Percentiles rank a stretch among this genome's conserved stretches.
These are phyloP conservation scores for Nothobranchius furzeri DNA, from an alignment of 2,113 vertebrate genomes.

Conservation along the genomic window DNA sequence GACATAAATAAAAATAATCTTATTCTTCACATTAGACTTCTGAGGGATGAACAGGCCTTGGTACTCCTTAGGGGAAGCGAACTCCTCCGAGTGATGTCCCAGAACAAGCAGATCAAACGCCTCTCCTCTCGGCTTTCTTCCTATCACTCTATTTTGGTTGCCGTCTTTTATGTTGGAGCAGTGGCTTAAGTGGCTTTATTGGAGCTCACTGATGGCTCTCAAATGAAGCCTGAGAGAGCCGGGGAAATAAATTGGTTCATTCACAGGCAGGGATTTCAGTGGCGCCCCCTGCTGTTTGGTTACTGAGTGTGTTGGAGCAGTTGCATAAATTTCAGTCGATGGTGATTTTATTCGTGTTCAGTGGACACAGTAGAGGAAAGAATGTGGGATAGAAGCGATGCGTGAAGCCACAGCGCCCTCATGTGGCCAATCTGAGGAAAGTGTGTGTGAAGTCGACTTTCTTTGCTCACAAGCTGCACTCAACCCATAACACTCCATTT, in stretches of 20 bases:
- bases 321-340: slow-evolving; percentile 52
- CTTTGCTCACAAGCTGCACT: no score
- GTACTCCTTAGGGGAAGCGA: slow-evolving; percentile 36
- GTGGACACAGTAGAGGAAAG: slow-evolving; percentile 26
- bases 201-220: slow-evolving; percentile 67
- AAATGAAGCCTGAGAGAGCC: slow-evolving; percentile 57
- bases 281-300: slow-evolving; percentile 54
- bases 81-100: slow-evolving; percentile 58
- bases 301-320: slow-evolving; percentile 38
- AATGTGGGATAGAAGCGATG: not conserved
- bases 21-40: slow-evolving; percentile 56
- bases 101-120: slow-evolving; percentile 68
- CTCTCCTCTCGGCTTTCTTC: slow-evolving; percentile 50
- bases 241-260: slow-evolving; percentile 61
- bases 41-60: slow-evolving; percentile 48
- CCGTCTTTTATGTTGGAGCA: slow-evolving; percentile 69
- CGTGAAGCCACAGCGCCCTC: slow-evolving; percentile 60
- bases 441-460: no score
- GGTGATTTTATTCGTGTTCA: slow-evolving; percentile 47
- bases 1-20: slow-evolving; percentile 51
- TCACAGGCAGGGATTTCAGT: slow-evolving; percentile 26
- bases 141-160: slow-evolving; percentile 62
- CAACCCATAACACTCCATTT: no score
- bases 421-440: slow-evolving; percentile 36
- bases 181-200: slow-evolving; percentile 73